Percentiles rank a stretch among this genome's conserved stretches.
phyloP scores from a whole-genome alignment of 2,113 vertebrate genomes.

The Symphodus melops region DNA sequence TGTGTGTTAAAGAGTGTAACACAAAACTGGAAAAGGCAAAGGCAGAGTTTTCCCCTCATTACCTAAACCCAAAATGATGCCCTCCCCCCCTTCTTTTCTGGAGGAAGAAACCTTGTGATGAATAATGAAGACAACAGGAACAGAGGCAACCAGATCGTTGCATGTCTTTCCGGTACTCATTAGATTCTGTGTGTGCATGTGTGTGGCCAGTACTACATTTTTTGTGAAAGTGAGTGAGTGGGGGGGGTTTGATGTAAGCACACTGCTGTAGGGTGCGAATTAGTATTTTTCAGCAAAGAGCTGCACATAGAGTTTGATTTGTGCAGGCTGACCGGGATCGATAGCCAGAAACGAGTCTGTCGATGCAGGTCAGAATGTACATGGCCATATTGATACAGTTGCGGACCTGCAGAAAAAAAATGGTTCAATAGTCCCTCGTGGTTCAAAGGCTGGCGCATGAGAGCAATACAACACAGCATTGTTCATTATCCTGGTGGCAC shows the following conservation, averaged over 20 bases:
- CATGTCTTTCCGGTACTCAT: constrained; percentile 38
- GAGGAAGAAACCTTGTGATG: constrained; percentile 26
- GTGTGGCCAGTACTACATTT: constrained; percentile 18
- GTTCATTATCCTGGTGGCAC: constrained; percentile 27
- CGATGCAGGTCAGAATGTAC: constrained; percentile 44
- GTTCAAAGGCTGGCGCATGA: constrained; percentile 11
- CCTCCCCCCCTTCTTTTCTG: constrained; percentile 21
- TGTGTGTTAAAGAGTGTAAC: constrained; percentile 8
- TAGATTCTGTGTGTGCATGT: constrained; percentile 20
- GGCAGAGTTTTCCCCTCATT: constrained; percentile 24
- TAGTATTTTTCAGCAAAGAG: constrained; percentile 28
- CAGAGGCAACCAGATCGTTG: constrained; percentile 15
- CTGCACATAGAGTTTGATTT: constrained; percentile 25
- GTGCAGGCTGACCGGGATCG: constrained; percentile 19
- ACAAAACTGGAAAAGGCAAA: constrained; percentile 20
- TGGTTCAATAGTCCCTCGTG: constrained; percentile 33
- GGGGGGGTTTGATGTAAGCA: neutral
- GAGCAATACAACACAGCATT: neutral
- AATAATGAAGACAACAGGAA: constrained; percentile 52
- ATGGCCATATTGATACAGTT: constrained; percentile 34
- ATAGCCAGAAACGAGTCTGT: constrained; percentile 52
- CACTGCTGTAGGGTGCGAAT: constrained; percentile 14
- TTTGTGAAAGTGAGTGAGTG: constrained; percentile 4
- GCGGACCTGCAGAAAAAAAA: constrained; percentile 32
- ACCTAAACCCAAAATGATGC: constrained; percentile 33